Conservation (phyloP, 2,797 vertebrate genomes). For the Streptopelia turtur region DNA sequence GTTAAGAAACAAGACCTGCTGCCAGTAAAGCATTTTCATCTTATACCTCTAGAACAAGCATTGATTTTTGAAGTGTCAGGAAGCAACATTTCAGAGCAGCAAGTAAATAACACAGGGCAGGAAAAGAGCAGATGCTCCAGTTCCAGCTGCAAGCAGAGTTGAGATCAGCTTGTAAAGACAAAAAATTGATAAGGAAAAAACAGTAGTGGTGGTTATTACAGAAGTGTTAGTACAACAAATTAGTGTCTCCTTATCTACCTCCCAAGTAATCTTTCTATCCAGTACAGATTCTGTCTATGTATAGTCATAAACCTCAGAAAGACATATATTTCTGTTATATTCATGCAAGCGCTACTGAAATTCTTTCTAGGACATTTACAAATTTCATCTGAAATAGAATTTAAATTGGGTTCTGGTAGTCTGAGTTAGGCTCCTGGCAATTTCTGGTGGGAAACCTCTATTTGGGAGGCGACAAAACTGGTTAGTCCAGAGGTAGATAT, state of each 20-base stretch:
- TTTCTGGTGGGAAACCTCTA: neutral
- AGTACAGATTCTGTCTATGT: neutral
- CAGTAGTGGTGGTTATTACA: neutral
- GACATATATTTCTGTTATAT: neutral
- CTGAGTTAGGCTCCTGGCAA: neutral
- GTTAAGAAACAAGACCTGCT: neutral
- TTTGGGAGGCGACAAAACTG: neutral
- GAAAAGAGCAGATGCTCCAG: neutral
- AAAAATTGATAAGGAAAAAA: neutral
- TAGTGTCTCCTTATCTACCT: neutral
- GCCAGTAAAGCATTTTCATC: neutral
- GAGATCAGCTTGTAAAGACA: neutral
- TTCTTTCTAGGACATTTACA: neutral
- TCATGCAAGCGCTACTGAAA: neutral
- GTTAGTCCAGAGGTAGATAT: neutral
- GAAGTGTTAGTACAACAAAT: neutral
- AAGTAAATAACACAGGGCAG: neutral
- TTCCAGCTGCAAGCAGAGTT: neutral
- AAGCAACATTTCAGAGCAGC: neutral
- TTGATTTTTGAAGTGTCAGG: neutral
- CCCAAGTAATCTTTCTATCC: neutral
- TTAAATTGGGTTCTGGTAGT: neutral
- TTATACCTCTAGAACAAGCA: neutral
- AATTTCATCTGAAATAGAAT: neutral
- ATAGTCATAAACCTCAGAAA: neutral